Evolutionary conservation across 2,797 vertebrate species (phyloP).

Genomic region (Enteromius trimaculatus): DNA sequence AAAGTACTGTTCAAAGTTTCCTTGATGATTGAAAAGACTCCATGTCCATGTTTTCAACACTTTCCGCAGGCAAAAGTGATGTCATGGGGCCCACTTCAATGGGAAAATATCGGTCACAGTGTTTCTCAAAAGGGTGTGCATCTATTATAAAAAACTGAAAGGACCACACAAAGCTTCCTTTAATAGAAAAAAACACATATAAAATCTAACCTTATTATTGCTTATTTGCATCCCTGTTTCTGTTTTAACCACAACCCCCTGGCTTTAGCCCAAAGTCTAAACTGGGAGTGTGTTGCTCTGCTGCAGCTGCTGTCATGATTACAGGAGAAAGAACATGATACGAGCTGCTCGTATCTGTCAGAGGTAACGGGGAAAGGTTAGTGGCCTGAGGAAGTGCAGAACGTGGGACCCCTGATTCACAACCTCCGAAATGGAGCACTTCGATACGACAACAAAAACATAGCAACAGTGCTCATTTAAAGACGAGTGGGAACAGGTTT

Average conservation of each 20-base stretch:
- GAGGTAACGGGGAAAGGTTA: constrained; percentile 69
- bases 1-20: constrained; percentile 62
- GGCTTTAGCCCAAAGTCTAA: constrained; percentile 51
- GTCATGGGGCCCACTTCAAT: constrained; percentile 72
- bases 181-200: too few species aligned
- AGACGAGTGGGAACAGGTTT: constrained; percentile 60
- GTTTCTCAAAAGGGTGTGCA: constrained; percentile 49
- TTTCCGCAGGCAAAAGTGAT: constrained; percentile 70
- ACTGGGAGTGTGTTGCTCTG: constrained; percentile 44
- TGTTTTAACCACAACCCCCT: constrained; percentile 23
- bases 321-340: constrained; percentile 59
- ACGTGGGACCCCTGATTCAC: constrained; percentile 58
- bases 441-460: constrained; percentile 76
- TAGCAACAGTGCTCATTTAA: constrained; percentile 73
- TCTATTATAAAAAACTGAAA: background rate
- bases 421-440: constrained; percentile 64
- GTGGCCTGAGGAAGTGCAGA: constrained; percentile 52
- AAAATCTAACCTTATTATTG: background rate
- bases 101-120: constrained; percentile 57
- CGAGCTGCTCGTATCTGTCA: constrained; percentile 62
- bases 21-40: constrained; percentile 59
- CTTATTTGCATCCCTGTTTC: background rate
- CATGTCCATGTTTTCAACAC: constrained; percentile 68
- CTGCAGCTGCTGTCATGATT: constrained; percentile 60
- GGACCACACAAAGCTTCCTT: background rate